Evolutionary conservation across 92 coral and sea anemone genomes (phyloP).

Genomic region (Phenganax subtilis): DNA sequence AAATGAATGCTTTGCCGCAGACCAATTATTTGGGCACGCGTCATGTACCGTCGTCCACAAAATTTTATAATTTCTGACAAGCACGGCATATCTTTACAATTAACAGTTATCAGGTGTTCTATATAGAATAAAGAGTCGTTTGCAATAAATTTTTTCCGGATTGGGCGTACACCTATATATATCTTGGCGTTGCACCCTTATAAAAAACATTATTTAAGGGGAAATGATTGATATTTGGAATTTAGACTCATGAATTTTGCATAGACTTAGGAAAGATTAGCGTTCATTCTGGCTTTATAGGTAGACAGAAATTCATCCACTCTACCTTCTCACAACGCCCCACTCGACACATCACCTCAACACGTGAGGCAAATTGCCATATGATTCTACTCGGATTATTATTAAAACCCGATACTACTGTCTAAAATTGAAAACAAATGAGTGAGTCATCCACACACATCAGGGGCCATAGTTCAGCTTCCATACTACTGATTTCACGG

Average conservation of each 20-base stretch:
- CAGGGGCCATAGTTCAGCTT: not conserved
- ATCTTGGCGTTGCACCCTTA: not conserved
- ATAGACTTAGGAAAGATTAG: not conserved
- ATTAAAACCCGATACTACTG: conserved; percentile 19
- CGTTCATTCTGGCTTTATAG: conserved; percentile 6
- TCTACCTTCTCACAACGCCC: conserved; percentile 36
- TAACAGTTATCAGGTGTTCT: not conserved
- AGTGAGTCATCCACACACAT: not conserved
- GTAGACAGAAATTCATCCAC: conserved; percentile 16
- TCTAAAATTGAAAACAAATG: conserved; percentile 34
- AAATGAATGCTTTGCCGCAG: not conserved
- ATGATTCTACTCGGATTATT: conserved; percentile 11
- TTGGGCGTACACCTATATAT: not conserved
- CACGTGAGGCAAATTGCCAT: not conserved
- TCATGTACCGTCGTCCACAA: not conserved
- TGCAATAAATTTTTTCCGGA: not conserved
- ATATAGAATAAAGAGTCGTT: not conserved
- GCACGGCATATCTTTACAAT: not conserved
- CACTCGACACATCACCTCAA: conserved; percentile 27
- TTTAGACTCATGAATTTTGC: not conserved
- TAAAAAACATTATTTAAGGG: not conserved
- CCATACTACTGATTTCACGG: not conserved
- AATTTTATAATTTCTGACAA: not conserved
- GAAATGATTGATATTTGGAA: not conserved
- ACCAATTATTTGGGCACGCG: not conserved